These are phyloP conservation scores for Ophion obscuratus DNA, from an alignment of 2,888 invertebrate species.

Conservation along the genomic window DNA sequence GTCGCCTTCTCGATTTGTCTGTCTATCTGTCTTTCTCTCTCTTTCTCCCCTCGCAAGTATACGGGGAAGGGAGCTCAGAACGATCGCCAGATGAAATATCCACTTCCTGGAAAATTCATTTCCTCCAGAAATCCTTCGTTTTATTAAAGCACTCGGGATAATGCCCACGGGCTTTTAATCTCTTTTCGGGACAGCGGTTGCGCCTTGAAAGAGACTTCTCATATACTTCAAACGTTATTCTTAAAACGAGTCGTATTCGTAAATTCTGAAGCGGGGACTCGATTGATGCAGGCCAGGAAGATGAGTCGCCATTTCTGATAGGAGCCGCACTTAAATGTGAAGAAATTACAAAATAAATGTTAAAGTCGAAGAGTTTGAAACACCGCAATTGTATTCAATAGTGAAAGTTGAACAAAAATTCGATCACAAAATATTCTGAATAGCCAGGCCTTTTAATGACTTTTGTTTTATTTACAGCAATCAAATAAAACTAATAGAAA, in stretches of 20 bases:
- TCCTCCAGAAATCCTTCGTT: slow-evolving; percentile 52
- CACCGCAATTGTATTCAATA: neutral
- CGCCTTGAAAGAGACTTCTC: slow-evolving; percentile 8
- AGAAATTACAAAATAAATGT: neutral
- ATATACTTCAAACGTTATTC: slow-evolving; percentile 19
- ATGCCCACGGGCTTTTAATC: slow-evolving; percentile 48
- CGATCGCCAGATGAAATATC: slow-evolving; percentile 48
- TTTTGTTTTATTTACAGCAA: too few species aligned
- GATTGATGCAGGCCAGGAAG: neutral
- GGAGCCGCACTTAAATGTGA: neutral
- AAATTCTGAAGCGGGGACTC: neutral
- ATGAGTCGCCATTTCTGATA: neutral
- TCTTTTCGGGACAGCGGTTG: slow-evolving; percentile 28
- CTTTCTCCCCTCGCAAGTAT: neutral
- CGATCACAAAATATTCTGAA: too few species aligned
- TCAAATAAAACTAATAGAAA: too few species aligned
- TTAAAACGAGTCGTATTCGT: neutral
- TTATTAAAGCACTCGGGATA: slow-evolving; percentile 24
- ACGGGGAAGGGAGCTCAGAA: slow-evolving; percentile 13
- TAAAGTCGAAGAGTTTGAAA: neutral
- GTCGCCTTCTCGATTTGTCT: neutral
- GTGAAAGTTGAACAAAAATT: too few species aligned
- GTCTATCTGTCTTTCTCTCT: neutral
- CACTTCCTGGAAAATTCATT: slow-evolving; percentile 55
- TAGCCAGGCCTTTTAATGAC: too few species aligned